These are phyloP conservation scores for Dicycla oo DNA, from an alignment of 2,888 invertebrate species.

Conservation along the genomic window DNA sequence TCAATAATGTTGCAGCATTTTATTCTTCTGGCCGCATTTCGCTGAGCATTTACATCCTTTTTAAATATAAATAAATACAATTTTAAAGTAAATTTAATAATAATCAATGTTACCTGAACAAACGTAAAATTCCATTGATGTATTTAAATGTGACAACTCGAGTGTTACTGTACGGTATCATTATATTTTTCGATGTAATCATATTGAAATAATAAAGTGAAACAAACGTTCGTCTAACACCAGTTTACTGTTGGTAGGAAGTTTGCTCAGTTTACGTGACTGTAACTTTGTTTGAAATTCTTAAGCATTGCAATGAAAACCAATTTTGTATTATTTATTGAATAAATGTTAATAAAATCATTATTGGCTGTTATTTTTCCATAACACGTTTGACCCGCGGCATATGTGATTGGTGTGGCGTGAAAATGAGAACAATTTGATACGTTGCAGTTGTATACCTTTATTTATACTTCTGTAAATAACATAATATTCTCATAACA, in stretches of 20 bases:
- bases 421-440: constrained; percentile 8
- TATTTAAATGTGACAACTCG: constrained; percentile 76
- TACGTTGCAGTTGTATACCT: constrained; percentile 46
- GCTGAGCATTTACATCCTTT: constrained; percentile 77
- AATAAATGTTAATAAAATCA: constrained; percentile 91
- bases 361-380: constrained; percentile 63
- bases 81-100: constrained; percentile 60
- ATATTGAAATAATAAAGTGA: constrained; percentile 72
- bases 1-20: constrained; percentile 71
- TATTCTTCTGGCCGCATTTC: constrained; percentile 77
- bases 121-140: constrained; percentile 81
- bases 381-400: not conserved
- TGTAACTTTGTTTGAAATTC: constrained; percentile 82
- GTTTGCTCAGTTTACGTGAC: constrained; percentile 85
- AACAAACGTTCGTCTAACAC: constrained; percentile 70
- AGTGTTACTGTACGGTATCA: constrained; percentile 79
- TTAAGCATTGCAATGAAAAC: constrained; percentile 84
- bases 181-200: constrained; percentile 84
- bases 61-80: constrained; percentile 55
- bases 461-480: constrained; percentile 60
- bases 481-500: constrained; percentile 47
- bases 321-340: constrained; percentile 90
- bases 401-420: not conserved
- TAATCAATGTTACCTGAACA: constrained; percentile 69
- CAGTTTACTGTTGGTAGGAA: constrained; percentile 77